Percentiles rank a stretch among this genome's conserved stretches.
Evolutionary conservation across 2,113 vertebrate genomes (phyloP).

Genomic region (Chroicocephalus ridibundus): DNA sequence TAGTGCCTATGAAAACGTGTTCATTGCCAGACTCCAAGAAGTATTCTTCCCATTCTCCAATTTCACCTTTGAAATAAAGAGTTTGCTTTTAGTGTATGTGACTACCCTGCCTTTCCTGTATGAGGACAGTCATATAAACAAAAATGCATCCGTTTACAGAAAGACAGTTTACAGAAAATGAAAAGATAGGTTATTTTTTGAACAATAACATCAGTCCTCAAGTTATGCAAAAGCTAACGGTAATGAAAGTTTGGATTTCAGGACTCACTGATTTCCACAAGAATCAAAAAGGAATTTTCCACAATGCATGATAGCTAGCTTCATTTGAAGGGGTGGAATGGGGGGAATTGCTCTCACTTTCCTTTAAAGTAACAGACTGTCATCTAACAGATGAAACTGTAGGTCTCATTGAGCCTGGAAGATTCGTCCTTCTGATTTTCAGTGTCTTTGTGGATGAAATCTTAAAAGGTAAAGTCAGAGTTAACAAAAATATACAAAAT

Average conservation of each 20-base stretch:
- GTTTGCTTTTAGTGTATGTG: not conserved
- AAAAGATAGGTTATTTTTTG: not conserved
- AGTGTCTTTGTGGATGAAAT: not conserved
- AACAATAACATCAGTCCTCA: not conserved
- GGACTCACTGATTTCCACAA: not conserved
- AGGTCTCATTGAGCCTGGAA: not conserved
- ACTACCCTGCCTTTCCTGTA: not conserved
- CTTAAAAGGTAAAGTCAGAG: not conserved
- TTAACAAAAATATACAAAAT: not conserved
- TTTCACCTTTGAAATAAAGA: not conserved
- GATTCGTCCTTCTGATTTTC: not conserved
- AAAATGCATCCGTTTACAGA: not conserved
- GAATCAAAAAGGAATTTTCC: not conserved
- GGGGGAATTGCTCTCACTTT: not conserved
- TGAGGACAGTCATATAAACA: not conserved
- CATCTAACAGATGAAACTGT: not conserved
- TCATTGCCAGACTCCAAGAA: slow-evolving; percentile 14
- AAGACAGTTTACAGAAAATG: not conserved
- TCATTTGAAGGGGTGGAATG: not conserved
- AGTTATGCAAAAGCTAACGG: not conserved
- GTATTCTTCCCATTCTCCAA: slow-evolving; percentile 18
- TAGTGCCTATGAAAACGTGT: slow-evolving; percentile 10
- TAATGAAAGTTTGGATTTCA: not conserved
- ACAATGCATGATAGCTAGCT: not conserved
- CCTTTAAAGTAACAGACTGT: not conserved